A percentile compares a stretch with the other conserved stretches of the same genome.
These are phyloP conservation scores for Amniataba percoides DNA, from an alignment of 2,797 vertebrate genomes.

Conservation along the genomic window DNA sequence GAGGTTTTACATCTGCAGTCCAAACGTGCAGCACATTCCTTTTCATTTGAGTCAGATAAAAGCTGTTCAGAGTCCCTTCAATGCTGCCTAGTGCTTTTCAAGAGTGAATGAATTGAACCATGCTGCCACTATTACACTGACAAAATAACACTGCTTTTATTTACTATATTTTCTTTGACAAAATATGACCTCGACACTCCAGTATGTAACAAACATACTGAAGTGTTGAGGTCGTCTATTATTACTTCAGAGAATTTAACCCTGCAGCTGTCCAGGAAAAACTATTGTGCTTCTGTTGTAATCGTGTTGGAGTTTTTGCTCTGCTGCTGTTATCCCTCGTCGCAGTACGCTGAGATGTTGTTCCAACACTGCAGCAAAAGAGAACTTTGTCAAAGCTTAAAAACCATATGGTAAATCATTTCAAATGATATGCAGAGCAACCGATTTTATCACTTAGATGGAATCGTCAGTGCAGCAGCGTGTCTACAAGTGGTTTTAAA, in stretches of 20 bases:
- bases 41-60: background rate
- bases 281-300: background rate
- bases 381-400: background rate
- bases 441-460: background rate
- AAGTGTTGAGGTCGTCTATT: no score
- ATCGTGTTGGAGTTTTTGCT: no score
- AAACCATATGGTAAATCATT: background rate
- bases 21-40: constrained; percentile 15
- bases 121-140: background rate
- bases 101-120: constrained; percentile 5
- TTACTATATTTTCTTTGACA: background rate
- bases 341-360: no score
- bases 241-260: background rate
- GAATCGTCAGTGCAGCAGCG: background rate
- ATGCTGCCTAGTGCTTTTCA: background rate
- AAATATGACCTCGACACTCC: no score
- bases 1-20: constrained; percentile 20
- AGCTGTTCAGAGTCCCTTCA: constrained; percentile 21
- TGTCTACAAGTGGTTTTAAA: background rate
- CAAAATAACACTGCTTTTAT: background rate
- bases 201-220: background rate
- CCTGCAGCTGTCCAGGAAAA: background rate
- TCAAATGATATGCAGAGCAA: background rate
- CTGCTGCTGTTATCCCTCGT: no score
- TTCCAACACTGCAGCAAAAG: background rate